Percentiles rank a stretch among this genome's conserved stretches.
Conservation (phyloP, 1,140 invertebrate genomes). For the Drosophila fuyamai region DNA sequence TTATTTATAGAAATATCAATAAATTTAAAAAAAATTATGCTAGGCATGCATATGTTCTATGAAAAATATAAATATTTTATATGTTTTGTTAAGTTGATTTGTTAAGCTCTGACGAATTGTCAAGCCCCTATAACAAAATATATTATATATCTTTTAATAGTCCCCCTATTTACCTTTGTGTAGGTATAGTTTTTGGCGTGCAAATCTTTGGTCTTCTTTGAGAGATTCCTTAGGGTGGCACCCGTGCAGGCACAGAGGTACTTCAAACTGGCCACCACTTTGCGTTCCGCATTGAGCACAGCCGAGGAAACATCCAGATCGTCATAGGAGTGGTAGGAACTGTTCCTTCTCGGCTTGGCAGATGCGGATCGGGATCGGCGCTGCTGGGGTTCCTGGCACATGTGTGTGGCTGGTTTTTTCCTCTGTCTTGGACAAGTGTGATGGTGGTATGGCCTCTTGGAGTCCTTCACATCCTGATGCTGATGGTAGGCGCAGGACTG, state of each 20-base stretch:
- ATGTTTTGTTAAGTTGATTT: too few species aligned
- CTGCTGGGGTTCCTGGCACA: conserved; percentile 30
- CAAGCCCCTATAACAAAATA: too few species aligned
- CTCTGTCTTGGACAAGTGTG: conserved; percentile 66
- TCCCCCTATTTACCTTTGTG: conserved; percentile 69
- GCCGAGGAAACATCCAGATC: conserved; percentile 71
- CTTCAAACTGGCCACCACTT: conserved; percentile 78
- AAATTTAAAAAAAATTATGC: too few species aligned
- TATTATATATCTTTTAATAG: neutral
- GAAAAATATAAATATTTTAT: too few species aligned
- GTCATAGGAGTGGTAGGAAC: conserved; percentile 79
- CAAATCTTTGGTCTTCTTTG: conserved; percentile 81
- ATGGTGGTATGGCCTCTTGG: conserved; percentile 54
- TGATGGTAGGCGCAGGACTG: conserved; percentile 64
- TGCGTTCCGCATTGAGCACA: conserved; percentile 68
- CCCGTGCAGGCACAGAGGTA: conserved; percentile 80
- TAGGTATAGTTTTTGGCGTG: conserved; percentile 82
- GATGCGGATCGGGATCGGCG: conserved; percentile 56
- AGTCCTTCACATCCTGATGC: conserved; percentile 21
- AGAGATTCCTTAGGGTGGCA: conserved; percentile 77
- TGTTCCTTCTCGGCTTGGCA: conserved; percentile 64
- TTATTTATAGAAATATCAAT: neutral
- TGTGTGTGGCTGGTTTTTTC: conserved; percentile 46
- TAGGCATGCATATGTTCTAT: too few species aligned
- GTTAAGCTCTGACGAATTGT: too few species aligned